Base-by-base conservation (phyloP, 2,888 invertebrate genomes). In the Trissolcus brochymenae region DNA sequence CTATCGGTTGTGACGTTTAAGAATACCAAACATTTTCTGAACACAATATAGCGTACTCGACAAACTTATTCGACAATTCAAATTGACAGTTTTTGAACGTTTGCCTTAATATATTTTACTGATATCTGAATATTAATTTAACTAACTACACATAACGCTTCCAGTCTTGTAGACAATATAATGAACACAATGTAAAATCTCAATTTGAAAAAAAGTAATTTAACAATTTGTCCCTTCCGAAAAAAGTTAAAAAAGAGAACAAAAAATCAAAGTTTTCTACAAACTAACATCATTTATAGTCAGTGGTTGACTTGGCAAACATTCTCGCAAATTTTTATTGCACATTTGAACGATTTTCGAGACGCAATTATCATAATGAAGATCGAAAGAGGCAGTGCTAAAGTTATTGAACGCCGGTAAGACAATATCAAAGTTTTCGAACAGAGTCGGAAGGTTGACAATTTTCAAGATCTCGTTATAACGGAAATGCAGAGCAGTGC, bases 401-500 rank as follows among this genome's bases (percentile, higher is more conserved):
- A n/a, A 53, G 7, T 57, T 62, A 46, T 53, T 62, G 67, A 64
- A 72, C 19, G 72, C 53, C 54, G 50, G 53, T 66, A 68, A 76
- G 76, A 70, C 57, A 74, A 76, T 29, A 71, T 74, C 35, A 35
- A 35, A 11, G 11, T 35, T 66, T 70, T 79, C 55, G 68, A 76
- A 65, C 71, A 78, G 67, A 74, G 56, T 68, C 53, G 76, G 67
- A 80, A 78, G 75, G 70, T 70, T 35, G 35, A 35, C 7, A 35
- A 35, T 11, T 11, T 35, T 7, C 11, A 35, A 11, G 9, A 35
- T 35, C 35, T 35, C 35, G 35, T 35, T 35, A 35, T 11, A 35
- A 35, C 35, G 73, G 62, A 78, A 80, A 80, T 80, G 78, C 79
- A 80, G 71, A 78, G 70, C 76, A 25, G 72, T 21, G 21, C 21